Evolutionary conservation across 2,113 vertebrate genomes (phyloP).

Genomic region (Melanerpes aurifrons): DNA sequence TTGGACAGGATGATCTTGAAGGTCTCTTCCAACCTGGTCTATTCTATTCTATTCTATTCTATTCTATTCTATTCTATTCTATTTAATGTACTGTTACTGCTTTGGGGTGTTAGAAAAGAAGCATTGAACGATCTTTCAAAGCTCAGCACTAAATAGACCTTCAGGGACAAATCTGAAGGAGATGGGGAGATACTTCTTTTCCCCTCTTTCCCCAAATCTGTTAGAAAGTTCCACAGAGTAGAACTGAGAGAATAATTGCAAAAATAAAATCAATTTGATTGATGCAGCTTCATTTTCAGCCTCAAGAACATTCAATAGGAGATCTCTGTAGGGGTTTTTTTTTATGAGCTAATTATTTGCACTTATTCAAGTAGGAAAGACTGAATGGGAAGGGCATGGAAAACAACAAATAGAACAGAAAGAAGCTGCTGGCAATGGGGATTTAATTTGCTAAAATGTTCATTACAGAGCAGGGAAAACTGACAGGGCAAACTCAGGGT

Average conservation of each 20-base stretch:
- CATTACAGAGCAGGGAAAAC: not conserved
- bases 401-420: not conserved
- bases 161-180: slow-evolving; percentile 9
- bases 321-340: not conserved
- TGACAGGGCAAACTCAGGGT: not conserved
- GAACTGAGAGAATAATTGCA: slow-evolving; percentile 7
- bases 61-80: no score
- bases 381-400: not conserved
- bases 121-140: slow-evolving; percentile 49
- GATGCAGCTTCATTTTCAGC: not conserved
- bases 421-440: not conserved
- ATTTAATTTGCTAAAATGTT: slow-evolving; percentile 7
- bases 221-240: not conserved
- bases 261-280: not conserved
- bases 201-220: not conserved
- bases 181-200: not conserved
- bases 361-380: not conserved
- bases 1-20: no score
- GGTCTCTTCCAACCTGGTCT: no score
- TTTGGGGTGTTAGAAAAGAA: slow-evolving; percentile 33
- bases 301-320: not conserved
- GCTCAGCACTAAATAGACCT: slow-evolving; percentile 48
- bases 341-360: slow-evolving; percentile 10
- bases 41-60: no score
- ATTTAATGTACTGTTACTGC: slow-evolving; percentile 14